Evolutionary conservation across 2,113 vertebrate species (phyloP), one percentile per base, ranked within the genome.

Genomic region (Engystomops pustulosus): DNA sequence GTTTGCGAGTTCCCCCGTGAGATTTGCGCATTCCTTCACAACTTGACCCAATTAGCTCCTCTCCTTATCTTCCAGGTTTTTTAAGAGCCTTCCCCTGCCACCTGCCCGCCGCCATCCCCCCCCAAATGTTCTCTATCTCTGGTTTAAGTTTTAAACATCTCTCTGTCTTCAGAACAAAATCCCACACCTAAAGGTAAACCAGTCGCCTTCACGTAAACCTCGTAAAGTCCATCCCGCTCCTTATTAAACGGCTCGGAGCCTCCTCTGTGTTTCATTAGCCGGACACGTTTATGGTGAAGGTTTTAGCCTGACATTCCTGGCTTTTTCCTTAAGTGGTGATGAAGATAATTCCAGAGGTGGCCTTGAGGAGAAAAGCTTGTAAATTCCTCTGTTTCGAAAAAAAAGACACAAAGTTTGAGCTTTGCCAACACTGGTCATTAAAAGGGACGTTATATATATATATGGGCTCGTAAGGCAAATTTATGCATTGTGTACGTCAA

Each of bases 21-120:
- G 70, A 41, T 10, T 38, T 34, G 25, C 4, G 25, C 51, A 23
- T 74, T 75, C 53, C 34, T 44, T 71, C 38, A 71, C 69, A 72
- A 72, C 51, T 75, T 83, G 70, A 75, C 81, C 81, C 38, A 83
- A 75, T 83, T 83, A 83, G 32, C 53, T 27, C 25, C n/a, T 65
- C n/a, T 74, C 23, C 81, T 65, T 83, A 83, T 83, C 51, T 83
- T 32, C 4, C 8, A 25, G 1, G 18, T 34, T 75, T 58, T 75
- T 58, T 18, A 17, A 30, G 23, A 47, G 5, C 70, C 18, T 47
- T 49, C 38, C 18, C 25, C 34, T 27, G 41, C 38, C 81, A 83
- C 81, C 41, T 62, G 70, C 70, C 55, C 27, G 6, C 27, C 36
- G 51, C 38, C 81, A 58, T 79, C 53, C 6, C n/a, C 7, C 2